Evolutionary conservation across 2,113 vertebrate species (phyloP), one percentile per base, ranked within the genome.

Genomic region (Aegotheles bennettii): DNA sequence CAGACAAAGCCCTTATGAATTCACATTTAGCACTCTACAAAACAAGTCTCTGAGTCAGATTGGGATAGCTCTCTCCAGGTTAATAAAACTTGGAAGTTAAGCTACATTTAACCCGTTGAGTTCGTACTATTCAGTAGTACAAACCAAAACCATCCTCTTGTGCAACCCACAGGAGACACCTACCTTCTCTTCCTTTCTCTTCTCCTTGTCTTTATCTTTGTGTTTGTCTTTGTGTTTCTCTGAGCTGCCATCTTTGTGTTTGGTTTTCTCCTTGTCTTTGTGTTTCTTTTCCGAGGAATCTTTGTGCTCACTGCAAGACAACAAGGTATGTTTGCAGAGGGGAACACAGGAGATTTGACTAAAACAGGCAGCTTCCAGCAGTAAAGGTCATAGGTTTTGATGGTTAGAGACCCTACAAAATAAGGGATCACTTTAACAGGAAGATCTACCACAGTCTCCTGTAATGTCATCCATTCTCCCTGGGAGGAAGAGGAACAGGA

Each of bases 281-380:
- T 99, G 99, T 98, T 99, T 99, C 97, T 99, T 99, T 98, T 99
- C 99, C 40, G 98, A 98, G 95, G 98, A 98, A 96, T 99, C 99
- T 98, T 98, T 99, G 98, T 99, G 98, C 97, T 99, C 99, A 86
- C 99, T 99, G 97, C 70, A 97, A 97, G 92, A 96, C 48, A 97
- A 74, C 83, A 97, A 48, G 69, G 65, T 33, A 64, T 65, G 75
- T 90, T 94, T 81, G 96, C 54, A 95, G 65, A 87, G 86, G 78
- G 63, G 36, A 84, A 95, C 68, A 74, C 69, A 5, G 78, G 54
- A 89, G 42, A 60, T 80, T 71, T 63, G 69, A 82, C 77, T 64
- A 85, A 84, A 2, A 80, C 65, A 83, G 73, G 51, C 59, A 94
- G 43, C 56, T 96, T 63, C 80, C 73, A 95, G 77, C 4, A 19